A percentile compares a stretch with the other conserved stretches of the same genome.
Evolutionary conservation across 1,140 invertebrate species (phyloP).

Genomic region (Chymomyza costata): DNA sequence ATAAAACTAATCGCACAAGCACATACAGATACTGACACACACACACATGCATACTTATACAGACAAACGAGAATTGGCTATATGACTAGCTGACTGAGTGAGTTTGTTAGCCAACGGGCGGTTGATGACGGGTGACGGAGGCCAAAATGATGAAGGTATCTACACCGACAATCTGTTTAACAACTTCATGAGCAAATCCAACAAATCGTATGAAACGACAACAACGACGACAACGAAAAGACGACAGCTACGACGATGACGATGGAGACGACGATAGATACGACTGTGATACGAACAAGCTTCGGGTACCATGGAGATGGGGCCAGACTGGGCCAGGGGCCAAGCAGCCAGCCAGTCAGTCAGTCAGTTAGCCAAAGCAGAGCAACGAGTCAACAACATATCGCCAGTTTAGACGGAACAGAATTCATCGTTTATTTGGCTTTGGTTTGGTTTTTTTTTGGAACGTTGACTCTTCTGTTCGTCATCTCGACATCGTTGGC

Average conservation of each 20-base stretch:
- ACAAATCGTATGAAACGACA: conserved; percentile 68
- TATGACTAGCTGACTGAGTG: conserved; percentile 28
- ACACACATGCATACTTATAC: conserved; percentile 7
- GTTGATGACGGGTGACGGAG: conserved; percentile 1
- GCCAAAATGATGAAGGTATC: conserved; percentile 72
- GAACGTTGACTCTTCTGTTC: conserved; percentile 15
- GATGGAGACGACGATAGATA: conserved; percentile 1
- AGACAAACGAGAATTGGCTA: conserved; percentile 26
- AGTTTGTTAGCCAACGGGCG: conserved; percentile 6
- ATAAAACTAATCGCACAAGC: conserved; percentile 74
- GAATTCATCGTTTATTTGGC: conserved; percentile 27
- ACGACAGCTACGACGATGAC: conserved; percentile 10
- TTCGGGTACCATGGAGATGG: neutral
- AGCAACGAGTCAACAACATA: too few relatives aligned
- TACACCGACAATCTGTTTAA: conserved; percentile 75
- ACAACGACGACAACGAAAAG: conserved; percentile 13
- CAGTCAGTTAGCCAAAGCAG: too few relatives aligned
- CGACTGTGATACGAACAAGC: conserved; percentile 16
- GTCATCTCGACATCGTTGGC: too few relatives aligned
- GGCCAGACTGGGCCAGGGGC: neutral
- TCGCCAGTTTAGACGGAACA: too few relatives aligned
- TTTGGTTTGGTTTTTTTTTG: conserved; percentile 38
- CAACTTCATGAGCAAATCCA: conserved; percentile 75
- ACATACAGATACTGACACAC: conserved; percentile 30
- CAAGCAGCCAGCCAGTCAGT: too few relatives aligned